Percentiles rank a stretch among this genome's conserved stretches.
These are phyloP conservation scores for Lamellibrachia luymesi DNA, from an alignment of 1,140 invertebrate genomes.

Conservation along the genomic window DNA sequence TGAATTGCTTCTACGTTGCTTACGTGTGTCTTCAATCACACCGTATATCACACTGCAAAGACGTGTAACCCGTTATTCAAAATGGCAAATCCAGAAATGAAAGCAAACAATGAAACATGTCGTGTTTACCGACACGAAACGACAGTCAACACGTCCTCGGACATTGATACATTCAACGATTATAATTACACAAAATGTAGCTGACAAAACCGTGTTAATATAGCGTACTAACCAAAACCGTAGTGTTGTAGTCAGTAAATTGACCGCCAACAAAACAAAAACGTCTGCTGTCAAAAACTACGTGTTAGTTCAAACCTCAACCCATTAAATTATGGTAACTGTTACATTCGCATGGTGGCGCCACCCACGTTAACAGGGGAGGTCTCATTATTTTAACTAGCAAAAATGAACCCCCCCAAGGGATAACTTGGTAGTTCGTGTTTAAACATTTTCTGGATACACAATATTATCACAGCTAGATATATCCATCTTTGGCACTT, in stretches of 20 bases:
- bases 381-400: background rate
- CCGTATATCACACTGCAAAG: too few species aligned
- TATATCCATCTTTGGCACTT: too few species aligned
- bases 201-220: background rate
- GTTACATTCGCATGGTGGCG: background rate
- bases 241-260: background rate
- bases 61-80: too few species aligned
- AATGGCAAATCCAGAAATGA: too few species aligned
- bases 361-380: background rate
- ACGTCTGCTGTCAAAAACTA: background rate
- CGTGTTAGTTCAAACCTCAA: background rate
- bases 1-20: too few species aligned
- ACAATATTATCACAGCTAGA: too few species aligned
- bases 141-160: background rate
- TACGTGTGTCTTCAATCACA: too few species aligned
- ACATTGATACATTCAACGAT: background rate
- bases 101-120: too few species aligned
- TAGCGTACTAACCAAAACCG: background rate
- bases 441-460: too few species aligned
- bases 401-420: too few species aligned
- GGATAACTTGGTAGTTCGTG: too few species aligned
- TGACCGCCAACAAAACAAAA: background rate
- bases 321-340: background rate
- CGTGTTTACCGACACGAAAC: background rate
- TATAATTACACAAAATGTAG: background rate